phyloP scores from a whole-genome alignment of 2,113 vertebrate species.

The Sinocyclocheilus maitianheensis region DNA sequence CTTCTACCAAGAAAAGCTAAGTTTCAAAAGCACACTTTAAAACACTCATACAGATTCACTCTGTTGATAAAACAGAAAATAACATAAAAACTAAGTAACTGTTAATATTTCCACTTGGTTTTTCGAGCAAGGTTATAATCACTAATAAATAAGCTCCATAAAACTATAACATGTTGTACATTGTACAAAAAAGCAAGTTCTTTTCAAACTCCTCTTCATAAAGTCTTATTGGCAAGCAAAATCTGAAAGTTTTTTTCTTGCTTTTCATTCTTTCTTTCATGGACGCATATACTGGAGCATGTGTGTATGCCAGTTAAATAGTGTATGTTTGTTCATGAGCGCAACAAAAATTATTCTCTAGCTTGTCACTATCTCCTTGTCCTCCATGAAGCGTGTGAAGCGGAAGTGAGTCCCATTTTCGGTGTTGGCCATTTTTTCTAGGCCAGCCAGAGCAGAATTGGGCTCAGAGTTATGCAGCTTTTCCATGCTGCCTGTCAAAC shows the following conservation, averaged over 20 bases:
- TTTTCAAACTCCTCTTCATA: conserved; percentile 83
- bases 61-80: conserved; percentile 92
- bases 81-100: conserved; percentile 85
- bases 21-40: conserved; percentile 94
- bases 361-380: conserved; percentile 98
- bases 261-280: conserved; percentile 62
- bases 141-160: conserved; percentile 99
- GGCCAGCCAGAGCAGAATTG: conserved; percentile 90
- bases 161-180: conserved; percentile 97
- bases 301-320: conserved; percentile 58
- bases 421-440: conserved; percentile 95
- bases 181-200: conserved; percentile 93
- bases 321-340: conserved; percentile 56
- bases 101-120: conserved; percentile 95
- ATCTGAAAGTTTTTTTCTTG: conserved; percentile 67
- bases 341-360: conserved; percentile 67
- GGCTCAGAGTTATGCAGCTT: conserved; percentile 92
- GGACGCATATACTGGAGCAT: conserved; percentile 52
- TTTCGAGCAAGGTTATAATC: conserved; percentile 97
- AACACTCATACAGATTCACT: conserved; percentile 95
- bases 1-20: conserved; percentile 94
- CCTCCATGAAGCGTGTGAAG: conserved; percentile 93
- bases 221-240: conserved; percentile 79
- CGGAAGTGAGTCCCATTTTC: conserved; percentile 93
- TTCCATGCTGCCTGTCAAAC: conserved; percentile 93